Percentiles rank a stretch among this genome's conserved stretches.
phyloP scores from a whole-genome alignment of 2,797 vertebrate species.

The Crocodylus rhombifer region DNA sequence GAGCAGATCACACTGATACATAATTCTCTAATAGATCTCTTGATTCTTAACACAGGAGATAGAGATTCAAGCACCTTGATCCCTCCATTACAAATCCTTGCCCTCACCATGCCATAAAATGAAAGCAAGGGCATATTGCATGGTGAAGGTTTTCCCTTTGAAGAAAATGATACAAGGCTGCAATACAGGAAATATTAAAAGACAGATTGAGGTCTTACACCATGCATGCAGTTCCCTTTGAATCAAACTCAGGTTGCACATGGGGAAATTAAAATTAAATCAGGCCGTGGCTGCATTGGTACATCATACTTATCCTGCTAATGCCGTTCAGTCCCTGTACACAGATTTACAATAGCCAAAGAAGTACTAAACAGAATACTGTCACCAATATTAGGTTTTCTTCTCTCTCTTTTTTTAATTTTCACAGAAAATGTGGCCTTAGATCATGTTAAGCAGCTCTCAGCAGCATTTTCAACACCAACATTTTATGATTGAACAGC shows the following conservation, averaged over 20 bases:
- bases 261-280: not conserved
- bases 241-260: not conserved
- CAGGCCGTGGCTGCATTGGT: not conserved
- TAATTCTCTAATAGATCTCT: not conserved
- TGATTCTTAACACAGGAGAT: not conserved
- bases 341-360: not conserved
- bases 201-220: not conserved
- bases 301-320: not conserved
- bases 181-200: not conserved
- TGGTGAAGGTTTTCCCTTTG: not conserved
- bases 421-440: not conserved
- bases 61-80: not conserved
- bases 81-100: not conserved
- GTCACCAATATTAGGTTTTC: too few species aligned
- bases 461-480: not conserved
- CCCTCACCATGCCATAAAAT: not conserved
- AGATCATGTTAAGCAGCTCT: slow-evolving; percentile 1
- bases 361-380: not conserved
- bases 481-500: not conserved
- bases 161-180: not conserved
- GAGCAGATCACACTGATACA: not conserved
- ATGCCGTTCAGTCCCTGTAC: not conserved
- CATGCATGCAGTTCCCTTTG: not conserved
- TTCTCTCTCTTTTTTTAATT: not conserved
- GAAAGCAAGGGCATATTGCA: not conserved